These are phyloP conservation scores for Tragopan temminckii DNA, from an alignment of 2,797 vertebrate species.

Conservation along the genomic window DNA sequence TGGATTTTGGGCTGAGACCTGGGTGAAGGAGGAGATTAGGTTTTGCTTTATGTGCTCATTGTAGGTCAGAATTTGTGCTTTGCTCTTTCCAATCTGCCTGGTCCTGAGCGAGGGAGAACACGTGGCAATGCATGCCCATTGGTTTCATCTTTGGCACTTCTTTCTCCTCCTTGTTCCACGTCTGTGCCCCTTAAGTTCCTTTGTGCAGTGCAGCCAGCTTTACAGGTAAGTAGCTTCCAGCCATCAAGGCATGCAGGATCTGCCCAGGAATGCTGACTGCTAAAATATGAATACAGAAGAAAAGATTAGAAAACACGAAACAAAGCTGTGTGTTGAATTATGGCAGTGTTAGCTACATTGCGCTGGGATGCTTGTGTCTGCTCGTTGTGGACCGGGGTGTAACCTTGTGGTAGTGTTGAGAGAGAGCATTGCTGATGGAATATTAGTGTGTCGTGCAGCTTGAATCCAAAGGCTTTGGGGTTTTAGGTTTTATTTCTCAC, in stretches of 20 bases:
- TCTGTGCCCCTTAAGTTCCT: background rate
- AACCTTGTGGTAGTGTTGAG: background rate
- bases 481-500: conserved; percentile 39
- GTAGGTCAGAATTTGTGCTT: background rate
- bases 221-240: conserved; percentile 18
- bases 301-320: background rate
- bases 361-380: background rate
- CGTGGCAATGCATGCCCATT: background rate
- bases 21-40: background rate
- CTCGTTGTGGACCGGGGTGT: background rate
- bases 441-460: background rate
- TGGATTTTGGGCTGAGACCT: background rate
- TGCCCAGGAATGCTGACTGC: conserved; percentile 40
- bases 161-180: background rate
- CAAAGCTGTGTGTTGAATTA: background rate
- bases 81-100: background rate
- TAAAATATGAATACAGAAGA: background rate
- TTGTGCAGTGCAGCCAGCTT: background rate
- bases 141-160: conserved; percentile 1
- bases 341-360: background rate
- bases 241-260: background rate
- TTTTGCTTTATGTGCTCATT: background rate
- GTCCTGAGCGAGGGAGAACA: background rate
- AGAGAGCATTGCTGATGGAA: rapidly evolving
- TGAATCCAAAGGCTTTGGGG: background rate